Conservation (phyloP, 2,113 vertebrate genomes). For the pig (Sus scrofa) region DNA sequence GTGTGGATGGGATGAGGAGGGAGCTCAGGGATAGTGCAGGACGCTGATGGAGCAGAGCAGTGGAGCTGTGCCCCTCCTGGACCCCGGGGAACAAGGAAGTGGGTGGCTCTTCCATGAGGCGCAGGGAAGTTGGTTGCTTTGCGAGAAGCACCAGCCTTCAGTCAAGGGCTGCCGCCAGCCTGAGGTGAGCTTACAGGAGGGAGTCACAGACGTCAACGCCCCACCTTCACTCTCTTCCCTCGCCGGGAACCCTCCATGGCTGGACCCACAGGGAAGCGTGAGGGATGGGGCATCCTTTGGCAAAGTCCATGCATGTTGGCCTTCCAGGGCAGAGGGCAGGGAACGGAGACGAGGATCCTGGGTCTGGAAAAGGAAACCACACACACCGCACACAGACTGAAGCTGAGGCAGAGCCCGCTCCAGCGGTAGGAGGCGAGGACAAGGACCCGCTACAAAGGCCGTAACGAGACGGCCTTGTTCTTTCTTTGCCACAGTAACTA, state of each 20-base stretch:
- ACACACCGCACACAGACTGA: not conserved
- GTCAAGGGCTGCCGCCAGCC: not conserved
- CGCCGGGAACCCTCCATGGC: not conserved
- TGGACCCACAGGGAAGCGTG: not conserved
- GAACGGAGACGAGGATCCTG: not conserved
- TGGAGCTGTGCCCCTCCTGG: fast-evolving
- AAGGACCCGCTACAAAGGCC: not conserved
- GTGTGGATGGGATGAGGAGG: not conserved
- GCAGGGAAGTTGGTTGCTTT: not conserved
- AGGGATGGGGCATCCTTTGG: not conserved
- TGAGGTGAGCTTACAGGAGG: too few species aligned
- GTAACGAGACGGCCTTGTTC: not conserved
- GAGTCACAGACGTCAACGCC: not conserved
- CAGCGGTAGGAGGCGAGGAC: not conserved
- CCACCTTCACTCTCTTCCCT: not conserved
- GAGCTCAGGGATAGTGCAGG: not conserved
- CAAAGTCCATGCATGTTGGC: not conserved
- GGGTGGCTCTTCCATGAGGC: not conserved
- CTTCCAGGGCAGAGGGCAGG: not conserved
- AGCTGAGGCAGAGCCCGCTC: not conserved
- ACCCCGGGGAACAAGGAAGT: not conserved
- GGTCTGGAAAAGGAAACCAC: not conserved
- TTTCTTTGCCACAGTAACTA: not conserved
- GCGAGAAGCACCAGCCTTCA: not conserved
- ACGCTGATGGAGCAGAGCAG: too few species aligned